Evolutionary conservation across 64 coral and sea anemone genomes (phyloP).

Genomic region (Montipora sp.): DNA sequence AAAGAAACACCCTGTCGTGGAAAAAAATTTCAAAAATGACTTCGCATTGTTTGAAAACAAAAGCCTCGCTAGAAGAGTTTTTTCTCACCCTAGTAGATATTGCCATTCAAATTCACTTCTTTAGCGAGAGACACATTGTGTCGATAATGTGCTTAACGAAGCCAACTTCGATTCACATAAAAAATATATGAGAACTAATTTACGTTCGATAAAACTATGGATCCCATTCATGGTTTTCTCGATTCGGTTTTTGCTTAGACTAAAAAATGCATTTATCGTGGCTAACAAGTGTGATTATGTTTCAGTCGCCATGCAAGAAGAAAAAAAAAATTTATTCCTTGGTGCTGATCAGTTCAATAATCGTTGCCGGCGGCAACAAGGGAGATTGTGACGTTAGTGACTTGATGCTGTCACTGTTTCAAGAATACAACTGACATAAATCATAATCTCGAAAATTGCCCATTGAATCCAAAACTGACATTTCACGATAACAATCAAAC

Average conservation of each 20-base stretch:
- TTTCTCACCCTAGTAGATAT: not conserved
- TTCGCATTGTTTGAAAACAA: not conserved
- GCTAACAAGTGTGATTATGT: not conserved
- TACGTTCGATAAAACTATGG: not conserved
- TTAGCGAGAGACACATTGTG: not conserved
- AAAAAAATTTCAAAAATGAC: not conserved
- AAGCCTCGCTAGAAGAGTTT: not conserved
- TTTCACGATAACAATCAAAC: not conserved
- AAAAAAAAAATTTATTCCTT: no score
- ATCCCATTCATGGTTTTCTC: not conserved
- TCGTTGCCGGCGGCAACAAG: no score
- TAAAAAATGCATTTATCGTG: not conserved
- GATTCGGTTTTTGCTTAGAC: not conserved
- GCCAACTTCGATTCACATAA: not conserved
- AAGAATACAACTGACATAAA: no score
- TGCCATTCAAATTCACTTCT: no score
- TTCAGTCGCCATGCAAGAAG: not conserved
- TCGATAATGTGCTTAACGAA: constrained; percentile 24
- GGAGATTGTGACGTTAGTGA: no score
- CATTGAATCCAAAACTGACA: no score
- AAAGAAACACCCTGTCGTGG: not conserved
- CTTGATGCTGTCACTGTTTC: no score
- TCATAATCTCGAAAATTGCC: no score
- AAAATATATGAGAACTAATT: constrained; percentile 18
- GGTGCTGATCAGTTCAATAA: no score